phyloP scores from a whole-genome alignment of 2,888 invertebrate genomes.

The Caradrina kadenii region DNA sequence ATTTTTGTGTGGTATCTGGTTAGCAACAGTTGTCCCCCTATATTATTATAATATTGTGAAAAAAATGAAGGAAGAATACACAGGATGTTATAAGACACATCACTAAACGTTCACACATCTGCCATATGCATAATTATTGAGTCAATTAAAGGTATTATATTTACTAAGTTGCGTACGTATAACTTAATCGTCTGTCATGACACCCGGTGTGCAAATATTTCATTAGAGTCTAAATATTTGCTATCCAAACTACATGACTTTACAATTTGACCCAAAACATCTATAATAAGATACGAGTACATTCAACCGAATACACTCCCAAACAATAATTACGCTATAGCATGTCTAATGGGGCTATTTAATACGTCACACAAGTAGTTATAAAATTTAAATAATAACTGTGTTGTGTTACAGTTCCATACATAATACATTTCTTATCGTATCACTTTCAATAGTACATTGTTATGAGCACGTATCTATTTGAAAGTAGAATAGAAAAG shows the following conservation, averaged over 20 bases:
- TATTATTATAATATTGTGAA: too few species aligned
- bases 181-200: background rate
- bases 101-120: too few species aligned
- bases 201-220: background rate
- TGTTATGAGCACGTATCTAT: background rate
- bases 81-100: too few species aligned
- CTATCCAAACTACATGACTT: background rate
- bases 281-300: background rate
- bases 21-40: background rate
- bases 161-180: too few species aligned
- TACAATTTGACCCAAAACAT: background rate
- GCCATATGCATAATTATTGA: too few species aligned
- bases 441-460: slow-evolving; percentile 29
- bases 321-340: slow-evolving; percentile 29
- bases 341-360: slow-evolving; percentile 33
- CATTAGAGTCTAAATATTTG: background rate
- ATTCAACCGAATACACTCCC: slow-evolving; percentile 6
- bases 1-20: background rate
- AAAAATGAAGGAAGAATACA: too few species aligned
- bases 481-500: background rate
- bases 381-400: slow-evolving; percentile 58
- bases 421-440: slow-evolving; percentile 22
- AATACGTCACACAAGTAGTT: slow-evolving; percentile 31
- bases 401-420: slow-evolving; percentile 22
- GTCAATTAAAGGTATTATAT: too few species aligned